Base-by-base conservation (phyloP, 2,797 vertebrate species). In the Eidolon dupreanum region DNA sequence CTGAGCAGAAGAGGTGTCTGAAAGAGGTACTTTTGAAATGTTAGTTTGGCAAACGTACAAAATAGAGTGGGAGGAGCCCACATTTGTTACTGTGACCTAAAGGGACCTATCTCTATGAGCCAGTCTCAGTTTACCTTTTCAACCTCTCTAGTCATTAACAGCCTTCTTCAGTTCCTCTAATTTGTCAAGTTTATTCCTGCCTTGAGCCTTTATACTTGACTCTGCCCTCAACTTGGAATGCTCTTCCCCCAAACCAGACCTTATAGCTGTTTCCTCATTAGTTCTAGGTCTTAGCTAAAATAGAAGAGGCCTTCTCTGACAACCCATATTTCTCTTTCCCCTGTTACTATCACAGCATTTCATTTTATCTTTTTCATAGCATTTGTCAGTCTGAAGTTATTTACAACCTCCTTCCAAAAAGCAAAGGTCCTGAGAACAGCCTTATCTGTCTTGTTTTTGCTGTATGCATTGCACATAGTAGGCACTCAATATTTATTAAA, bases 401-500 rank as follows among this genome's bases (percentile, higher is more conserved):
- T 88, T 55, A 70, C 11, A 79, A 71, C 41, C 31, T 81, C 49
- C 41, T 92, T 81, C 61, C 75, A 83, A 28, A 38, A n/a, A 66
- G 17, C 16, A 70, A 73, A 63, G 19, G 51, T 85, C 74, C 33
- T n/a, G 28, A 90, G 53, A 11, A 22, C 43, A 73, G 61, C 74
- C 41, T 84, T 66, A n/a, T 22, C 17, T 68, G 31, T 43, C 70
- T 84, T 68, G 22, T 75, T 81, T 82, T 77, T 61, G 16, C 51
- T 78, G 6, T 71, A 63, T 82, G 41, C 33, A 55, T 93, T 63
- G 79, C 24, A 57, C 22, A 41, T 10, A 88, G 36, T 49, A 71
- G 70, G 78, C 41, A 36, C 33, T 90, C 46, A 20, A 13, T 81
- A 53, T 73, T 93, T 92, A 92, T 70, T 85, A 78, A 96, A 83